Percentiles rank a stretch among this genome's conserved stretches.
These are phyloP conservation scores for Craseonycteris thonglongyai DNA, from an alignment of 2,113 vertebrate species.

Conservation along the genomic window DNA sequence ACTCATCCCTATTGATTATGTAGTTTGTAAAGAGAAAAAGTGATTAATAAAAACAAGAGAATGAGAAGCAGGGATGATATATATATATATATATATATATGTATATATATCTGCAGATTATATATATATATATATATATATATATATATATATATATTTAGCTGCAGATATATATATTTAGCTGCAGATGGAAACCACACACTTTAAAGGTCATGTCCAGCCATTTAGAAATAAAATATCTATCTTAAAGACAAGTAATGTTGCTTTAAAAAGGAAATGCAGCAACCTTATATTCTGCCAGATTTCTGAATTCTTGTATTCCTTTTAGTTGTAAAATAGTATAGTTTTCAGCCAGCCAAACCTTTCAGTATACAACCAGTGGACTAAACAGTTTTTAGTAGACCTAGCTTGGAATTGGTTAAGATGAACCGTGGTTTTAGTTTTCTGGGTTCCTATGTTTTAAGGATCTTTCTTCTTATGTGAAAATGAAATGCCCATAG, in stretches of 20 bases:
- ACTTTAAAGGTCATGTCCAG: not conserved
- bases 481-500: not conserved
- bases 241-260: not conserved
- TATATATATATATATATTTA: too few relatives aligned
- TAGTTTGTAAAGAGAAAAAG: conserved; percentile 38
- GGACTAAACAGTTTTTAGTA: not conserved
- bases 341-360: not conserved
- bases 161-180: too few relatives aligned
- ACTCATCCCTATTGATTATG: conserved; percentile 71
- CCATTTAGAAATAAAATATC: not conserved
- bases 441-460: conserved; percentile 19
- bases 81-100: too few relatives aligned
- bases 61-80: conserved; percentile 40
- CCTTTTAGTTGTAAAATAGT: not conserved
- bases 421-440: conserved; percentile 12
- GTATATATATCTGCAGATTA: too few relatives aligned
- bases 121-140: too few relatives aligned
- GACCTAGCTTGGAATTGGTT: not conserved
- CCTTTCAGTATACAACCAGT: not conserved
- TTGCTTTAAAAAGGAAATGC: conserved; percentile 26
- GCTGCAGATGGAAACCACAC: not conserved
- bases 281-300: not conserved
- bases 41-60: conserved; percentile 28
- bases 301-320: not conserved
- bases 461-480: not conserved